phyloP scores from a whole-genome alignment of 2,888 invertebrate species.

The Lasioglossum calceatum region DNA sequence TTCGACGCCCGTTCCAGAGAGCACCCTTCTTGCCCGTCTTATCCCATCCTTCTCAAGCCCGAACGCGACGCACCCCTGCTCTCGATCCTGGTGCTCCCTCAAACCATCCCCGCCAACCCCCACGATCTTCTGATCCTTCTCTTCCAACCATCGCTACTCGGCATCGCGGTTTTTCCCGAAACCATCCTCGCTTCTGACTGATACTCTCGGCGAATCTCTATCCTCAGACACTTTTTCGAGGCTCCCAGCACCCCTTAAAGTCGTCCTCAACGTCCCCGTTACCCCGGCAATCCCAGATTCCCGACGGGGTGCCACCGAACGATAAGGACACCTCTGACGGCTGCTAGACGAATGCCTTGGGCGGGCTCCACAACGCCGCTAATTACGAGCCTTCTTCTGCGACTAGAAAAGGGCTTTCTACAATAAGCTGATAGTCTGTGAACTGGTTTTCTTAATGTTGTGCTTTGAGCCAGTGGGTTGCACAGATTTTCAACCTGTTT shows the following conservation, averaged over 20 bases:
- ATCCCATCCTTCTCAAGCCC: slow-evolving; percentile 22
- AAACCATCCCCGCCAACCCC: background rate
- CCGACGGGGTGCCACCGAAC: slow-evolving; percentile 53
- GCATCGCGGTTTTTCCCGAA: slow-evolving; percentile 34
- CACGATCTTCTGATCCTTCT: background rate
- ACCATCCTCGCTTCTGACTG: slow-evolving; percentile 34
- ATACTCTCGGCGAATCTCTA: slow-evolving; percentile 37
- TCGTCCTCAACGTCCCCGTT: slow-evolving; percentile 38
- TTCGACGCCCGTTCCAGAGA: slow-evolving; percentile 52
- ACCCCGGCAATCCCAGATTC: slow-evolving; percentile 37
- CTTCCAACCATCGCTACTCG: slow-evolving; percentile 15
- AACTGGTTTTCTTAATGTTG: background rate
- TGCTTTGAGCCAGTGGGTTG: background rate
- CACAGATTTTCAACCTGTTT: too few species aligned
- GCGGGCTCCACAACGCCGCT: slow-evolving; percentile 63
- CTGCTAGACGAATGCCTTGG: slow-evolving; percentile 60
- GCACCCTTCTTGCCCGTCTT: slow-evolving; percentile 38
- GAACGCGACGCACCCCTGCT: slow-evolving; percentile 28
- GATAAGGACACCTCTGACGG: slow-evolving; percentile 63
- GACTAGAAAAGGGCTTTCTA: slow-evolving; percentile 54
- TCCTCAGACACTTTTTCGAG: slow-evolving; percentile 16
- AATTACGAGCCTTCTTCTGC: slow-evolving; percentile 58
- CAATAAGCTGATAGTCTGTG: background rate
- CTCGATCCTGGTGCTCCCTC: slow-evolving; percentile 16
- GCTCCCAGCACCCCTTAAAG: slow-evolving; percentile 17